Base-by-base conservation (phyloP, 2,797 vertebrate species). In the Sphenodon punctatus region DNA sequence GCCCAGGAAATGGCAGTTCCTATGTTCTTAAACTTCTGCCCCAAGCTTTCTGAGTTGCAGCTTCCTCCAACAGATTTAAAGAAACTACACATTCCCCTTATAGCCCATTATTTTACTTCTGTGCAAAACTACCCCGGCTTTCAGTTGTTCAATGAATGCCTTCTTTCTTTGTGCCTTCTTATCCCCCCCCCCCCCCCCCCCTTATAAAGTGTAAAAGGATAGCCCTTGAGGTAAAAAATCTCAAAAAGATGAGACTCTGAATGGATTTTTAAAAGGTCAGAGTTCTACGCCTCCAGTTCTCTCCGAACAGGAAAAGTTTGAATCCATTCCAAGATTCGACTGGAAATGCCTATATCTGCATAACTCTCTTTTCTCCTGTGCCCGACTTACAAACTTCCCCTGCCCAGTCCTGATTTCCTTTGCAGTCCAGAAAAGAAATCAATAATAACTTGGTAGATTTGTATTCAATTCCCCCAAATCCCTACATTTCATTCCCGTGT, bases 251-350 rank as follows among this genome's bases (percentile, higher is more conserved):
- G 60, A 94, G 87, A 89, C 76, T 93, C 86, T 88, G 90, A 93
- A 93, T 88, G 90, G 92, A 90, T 85, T 87, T 90, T 92, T 88
- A 93, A 95, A 95, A 94, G 93, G 93, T 93, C 91, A 94, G 86
- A 93, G 89, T 89, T 87, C 84, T 65, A 63, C 84, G 84, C 72
- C 72, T 93, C 73, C 4, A 25, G 79, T 89, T 66, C 82, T 83
- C 76, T 86, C 75, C 69, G 78, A 71, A 66, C 49, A 56, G 30
- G 75, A 90, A 93, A 90, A 71, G 46, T 71, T 80, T 89, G 77
- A 85, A 76, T 46, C 53, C 0, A 1, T 22, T 85, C 80, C 82
- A 80, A 72, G 16, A 61, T 25, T 80, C 49, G 23, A 67, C 58
- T 20, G 22, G 22, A 17, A 70, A 67, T 64, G 84, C 32, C 58